Percentiles rank a stretch among this genome's conserved stretches.
phyloP scores from a whole-genome alignment of 2,113 vertebrate genomes.

The Oncorhynchus tshawytscha region DNA sequence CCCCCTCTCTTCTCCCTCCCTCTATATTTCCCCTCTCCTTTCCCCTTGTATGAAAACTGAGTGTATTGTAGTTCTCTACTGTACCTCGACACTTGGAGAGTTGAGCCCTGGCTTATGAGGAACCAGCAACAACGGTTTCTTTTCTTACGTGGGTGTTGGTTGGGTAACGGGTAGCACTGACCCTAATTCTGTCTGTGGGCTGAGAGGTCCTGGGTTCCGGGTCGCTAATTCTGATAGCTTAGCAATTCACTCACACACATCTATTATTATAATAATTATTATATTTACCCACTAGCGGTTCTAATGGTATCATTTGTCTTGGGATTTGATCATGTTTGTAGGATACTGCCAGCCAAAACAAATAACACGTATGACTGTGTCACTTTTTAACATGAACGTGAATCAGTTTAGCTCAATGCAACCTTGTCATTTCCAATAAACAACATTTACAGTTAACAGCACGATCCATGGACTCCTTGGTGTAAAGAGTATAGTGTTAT shows the following conservation, averaged over 20 bases:
- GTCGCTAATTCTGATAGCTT: constrained; percentile 40
- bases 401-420: constrained; percentile 48
- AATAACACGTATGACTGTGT: constrained; percentile 44
- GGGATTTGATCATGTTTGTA: constrained; percentile 57
- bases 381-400: constrained; percentile 43
- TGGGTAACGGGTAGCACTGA: constrained; percentile 15
- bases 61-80: neutral
- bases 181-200: constrained; percentile 35
- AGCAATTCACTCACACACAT: constrained; percentile 38
- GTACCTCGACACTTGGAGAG: neutral
- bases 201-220: constrained; percentile 21
- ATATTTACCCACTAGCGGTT: constrained; percentile 40
- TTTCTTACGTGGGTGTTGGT: constrained; percentile 1
- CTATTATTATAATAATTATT: too few species aligned
- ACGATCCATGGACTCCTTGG: too few species aligned
- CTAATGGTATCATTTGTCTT: constrained; percentile 51
- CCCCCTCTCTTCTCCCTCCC: neutral
- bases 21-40: constrained; percentile 14
- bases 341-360: constrained; percentile 51
- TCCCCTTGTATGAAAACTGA: neutral
- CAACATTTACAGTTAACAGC: constrained; percentile 48
- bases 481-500: neutral
- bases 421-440: constrained; percentile 65
- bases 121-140: neutral
- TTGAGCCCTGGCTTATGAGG: neutral